Evolutionary conservation across 2,888 invertebrate species (phyloP), one percentile per base, ranked within the genome.

Genomic region (Luperina nickerlii): DNA sequence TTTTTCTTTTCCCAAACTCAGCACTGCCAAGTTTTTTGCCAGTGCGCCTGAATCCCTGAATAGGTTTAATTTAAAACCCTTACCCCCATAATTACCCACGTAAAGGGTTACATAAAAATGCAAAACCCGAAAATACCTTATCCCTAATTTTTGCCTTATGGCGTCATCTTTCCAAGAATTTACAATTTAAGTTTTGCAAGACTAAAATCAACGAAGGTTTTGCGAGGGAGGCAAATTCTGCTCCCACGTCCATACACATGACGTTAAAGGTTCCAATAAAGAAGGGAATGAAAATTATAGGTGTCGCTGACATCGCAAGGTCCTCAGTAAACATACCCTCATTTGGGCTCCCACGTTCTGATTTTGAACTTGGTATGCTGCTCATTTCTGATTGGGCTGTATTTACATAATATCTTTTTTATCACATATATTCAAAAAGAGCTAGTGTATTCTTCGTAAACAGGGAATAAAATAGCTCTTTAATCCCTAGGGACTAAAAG

Each of bases 241-340:
- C 81, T 38, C 88, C 81, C 85, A 82, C 78, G 81, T 74, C 54
- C 67, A 66, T 24, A 24, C 11, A 62, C 38, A 62, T 79, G 86
- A 71, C 79, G 85, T 84, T 76, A 73, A 73, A 84, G 87, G 80
- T 65, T 85, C 51, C 87, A 87, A 88, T 90, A 89, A 87, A 89
- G 84, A 82, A 84, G 45, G 51, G 74, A 77, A 70, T 78, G 84
- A 84, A 32, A 32, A 32, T 32, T 32, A 32, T 85, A 82, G 81
- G 78, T 84, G 83, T 42, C 70, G 87, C 90, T 88, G 90, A 89
- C 85, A 45, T 63, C 45, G 85, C 87, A 71, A 72, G 75, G 84
- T 84, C 88, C 90, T 89, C 62, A 81, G 84, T 86, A 90, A 90
- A 90, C 85, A 90, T 18, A 88, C 87, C 89, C 87, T 87, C 86